Evolutionary conservation across 2,797 vertebrate species (phyloP).

Genomic region (Nyctalus aviator): DNA sequence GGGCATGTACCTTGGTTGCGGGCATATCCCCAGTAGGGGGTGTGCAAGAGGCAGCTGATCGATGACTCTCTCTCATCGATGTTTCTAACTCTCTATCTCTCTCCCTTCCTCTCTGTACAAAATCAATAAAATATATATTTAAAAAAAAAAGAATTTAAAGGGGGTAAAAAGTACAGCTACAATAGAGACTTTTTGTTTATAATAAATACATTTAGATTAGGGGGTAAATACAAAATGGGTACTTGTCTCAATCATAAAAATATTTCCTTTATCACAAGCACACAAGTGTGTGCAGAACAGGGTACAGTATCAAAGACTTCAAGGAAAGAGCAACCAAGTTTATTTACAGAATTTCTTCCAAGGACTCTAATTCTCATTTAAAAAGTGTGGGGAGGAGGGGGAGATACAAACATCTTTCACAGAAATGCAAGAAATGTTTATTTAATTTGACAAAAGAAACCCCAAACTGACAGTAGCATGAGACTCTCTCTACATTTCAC

Average conservation of each 20-base stretch:
- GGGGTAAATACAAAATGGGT: not conserved
- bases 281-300: too few relatives aligned
- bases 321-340: not conserved
- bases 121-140: too few relatives aligned
- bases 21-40: too few relatives aligned
- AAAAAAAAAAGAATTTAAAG: not conserved
- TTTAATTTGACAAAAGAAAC: not conserved
- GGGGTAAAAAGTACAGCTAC: not conserved
- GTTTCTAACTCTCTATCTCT: too few relatives aligned
- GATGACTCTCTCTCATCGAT: too few relatives aligned
- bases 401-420: not conserved
- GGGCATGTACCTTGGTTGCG: too few relatives aligned
- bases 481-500: not conserved
- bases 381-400: not conserved
- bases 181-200: not conserved
- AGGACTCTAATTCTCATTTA: not conserved
- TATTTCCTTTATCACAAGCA: not conserved
- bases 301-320: not conserved
- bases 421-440: not conserved
- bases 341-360: not conserved
- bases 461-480: not conserved
- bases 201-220: not conserved
- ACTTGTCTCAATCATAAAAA: not conserved
- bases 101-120: too few relatives aligned
- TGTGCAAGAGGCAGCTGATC: too few relatives aligned